phyloP scores from a whole-genome alignment of 2,888 invertebrate genomes.

The Heliconius cydno region DNA sequence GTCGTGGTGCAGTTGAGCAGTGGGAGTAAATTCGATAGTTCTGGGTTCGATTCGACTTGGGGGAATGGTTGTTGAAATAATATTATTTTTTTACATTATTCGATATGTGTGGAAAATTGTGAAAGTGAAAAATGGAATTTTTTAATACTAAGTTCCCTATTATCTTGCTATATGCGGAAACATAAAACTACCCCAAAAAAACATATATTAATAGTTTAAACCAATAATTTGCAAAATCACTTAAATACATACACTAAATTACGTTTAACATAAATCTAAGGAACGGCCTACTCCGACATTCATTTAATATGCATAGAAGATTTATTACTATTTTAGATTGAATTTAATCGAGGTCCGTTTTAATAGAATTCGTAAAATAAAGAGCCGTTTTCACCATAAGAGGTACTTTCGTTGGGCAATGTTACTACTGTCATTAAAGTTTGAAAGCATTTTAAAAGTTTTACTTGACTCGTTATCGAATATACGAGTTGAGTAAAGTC shows the following conservation, averaged over 20 bases:
- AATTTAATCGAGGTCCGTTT: slow-evolving; percentile 74
- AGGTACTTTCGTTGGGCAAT: not conserved
- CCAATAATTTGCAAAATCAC: slow-evolving; percentile 39
- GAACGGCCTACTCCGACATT: slow-evolving; percentile 68
- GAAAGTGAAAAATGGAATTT: not conserved
- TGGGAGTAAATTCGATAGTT: not conserved
- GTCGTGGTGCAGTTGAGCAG: not conserved
- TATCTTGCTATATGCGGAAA: too few relatives aligned
- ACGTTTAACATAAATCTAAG: slow-evolving; percentile 66
- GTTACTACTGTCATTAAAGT: slow-evolving; percentile 14
- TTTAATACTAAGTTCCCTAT: not conserved
- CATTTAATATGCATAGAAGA: slow-evolving; percentile 80
- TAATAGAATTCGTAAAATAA: slow-evolving; percentile 70
- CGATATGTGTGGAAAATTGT: not conserved
- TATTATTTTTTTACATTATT: not conserved
- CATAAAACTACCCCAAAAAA: not conserved
- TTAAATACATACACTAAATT: slow-evolving; percentile 46
- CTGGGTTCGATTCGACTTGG: not conserved
- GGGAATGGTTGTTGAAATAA: not conserved
- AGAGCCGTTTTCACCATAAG: slow-evolving; percentile 27
- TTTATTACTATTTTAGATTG: slow-evolving; percentile 77
- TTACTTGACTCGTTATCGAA: slow-evolving; percentile 1
- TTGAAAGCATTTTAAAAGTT: slow-evolving; percentile 10
- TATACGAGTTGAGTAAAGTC: not conserved
- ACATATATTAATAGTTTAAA: not conserved